A percentile compares a stretch with the other conserved stretches of the same genome.
Evolutionary conservation across 2,888 invertebrate genomes (phyloP).

Genomic region (Cataglyphis livida): DNA sequence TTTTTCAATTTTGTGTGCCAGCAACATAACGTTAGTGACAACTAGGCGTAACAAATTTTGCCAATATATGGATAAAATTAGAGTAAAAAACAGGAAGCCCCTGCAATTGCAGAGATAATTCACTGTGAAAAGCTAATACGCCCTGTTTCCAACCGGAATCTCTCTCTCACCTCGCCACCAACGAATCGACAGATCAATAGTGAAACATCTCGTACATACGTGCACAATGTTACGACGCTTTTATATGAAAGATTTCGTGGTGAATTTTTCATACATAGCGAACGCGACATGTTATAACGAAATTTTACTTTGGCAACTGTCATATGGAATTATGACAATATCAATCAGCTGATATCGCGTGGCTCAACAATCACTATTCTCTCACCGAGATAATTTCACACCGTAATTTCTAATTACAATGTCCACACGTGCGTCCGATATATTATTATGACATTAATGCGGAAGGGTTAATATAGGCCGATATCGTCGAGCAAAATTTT

Average conservation of each 20-base stretch:
- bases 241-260: conserved; percentile 41
- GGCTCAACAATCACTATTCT: neutral
- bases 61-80: neutral
- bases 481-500: neutral
- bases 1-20: conserved; percentile 3
- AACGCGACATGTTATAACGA: neutral
- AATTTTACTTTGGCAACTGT: conserved; percentile 8
- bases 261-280: conserved; percentile 32
- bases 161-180: conserved; percentile 38
- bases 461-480: neutral
- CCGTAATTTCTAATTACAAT: conserved; percentile 41
- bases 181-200: conserved; percentile 51
- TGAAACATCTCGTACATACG: conserved; percentile 30
- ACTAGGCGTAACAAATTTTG: neutral
- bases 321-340: conserved; percentile 8
- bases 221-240: conserved; percentile 14
- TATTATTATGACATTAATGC: conserved; percentile 22
- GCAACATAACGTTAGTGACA: neutral
- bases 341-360: conserved; percentile 34
- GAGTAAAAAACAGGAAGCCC: neutral
- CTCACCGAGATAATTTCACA: conserved; percentile 6
- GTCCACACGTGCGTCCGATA: neutral
- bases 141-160: conserved; percentile 24
- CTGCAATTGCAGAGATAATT: neutral
- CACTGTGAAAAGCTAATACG: neutral